phyloP scores from a whole-genome alignment of 2,797 vertebrate genomes.

The Okamejei kenojei region DNA sequence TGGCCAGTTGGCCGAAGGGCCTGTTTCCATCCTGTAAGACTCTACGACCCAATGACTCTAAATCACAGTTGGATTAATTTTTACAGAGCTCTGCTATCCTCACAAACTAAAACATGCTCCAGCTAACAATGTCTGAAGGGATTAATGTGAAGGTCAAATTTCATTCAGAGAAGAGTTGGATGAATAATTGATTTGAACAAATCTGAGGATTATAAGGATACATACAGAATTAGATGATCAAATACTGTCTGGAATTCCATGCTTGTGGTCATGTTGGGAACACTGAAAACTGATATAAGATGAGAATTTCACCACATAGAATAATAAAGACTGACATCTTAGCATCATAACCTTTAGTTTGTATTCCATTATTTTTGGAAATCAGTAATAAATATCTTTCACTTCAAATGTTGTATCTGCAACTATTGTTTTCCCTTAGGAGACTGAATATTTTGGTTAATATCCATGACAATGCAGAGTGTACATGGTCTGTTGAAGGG shows the following conservation, averaged over 20 bases:
- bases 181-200: slow-evolving; percentile 6
- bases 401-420: not conserved
- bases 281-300: not conserved
- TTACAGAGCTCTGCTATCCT: not conserved
- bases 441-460: not conserved
- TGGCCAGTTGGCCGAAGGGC: too few species aligned
- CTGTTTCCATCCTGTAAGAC: too few species aligned
- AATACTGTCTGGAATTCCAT: not conserved
- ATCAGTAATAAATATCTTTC: not conserved
- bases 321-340: slow-evolving; percentile 20
- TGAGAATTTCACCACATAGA: not conserved
- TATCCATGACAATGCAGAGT: slow-evolving; percentile 9
- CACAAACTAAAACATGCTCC: not conserved
- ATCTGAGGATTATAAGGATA: slow-evolving; percentile 12
- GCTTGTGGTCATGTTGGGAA: slow-evolving; percentile 6
- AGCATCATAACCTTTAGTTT: not conserved
- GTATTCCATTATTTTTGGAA: slow-evolving; percentile 13
- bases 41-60: too few species aligned
- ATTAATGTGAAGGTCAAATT: not conserved
- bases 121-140: not conserved
- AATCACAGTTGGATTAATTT: not conserved
- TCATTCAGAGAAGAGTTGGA: slow-evolving; percentile 15
- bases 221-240: not conserved
- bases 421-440: slow-evolving; percentile 1
- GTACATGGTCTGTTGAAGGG: not conserved